These are phyloP conservation scores for Nothoprocta perdicaria DNA, from an alignment of 2,113 vertebrate genomes.

Conservation along the genomic window DNA sequence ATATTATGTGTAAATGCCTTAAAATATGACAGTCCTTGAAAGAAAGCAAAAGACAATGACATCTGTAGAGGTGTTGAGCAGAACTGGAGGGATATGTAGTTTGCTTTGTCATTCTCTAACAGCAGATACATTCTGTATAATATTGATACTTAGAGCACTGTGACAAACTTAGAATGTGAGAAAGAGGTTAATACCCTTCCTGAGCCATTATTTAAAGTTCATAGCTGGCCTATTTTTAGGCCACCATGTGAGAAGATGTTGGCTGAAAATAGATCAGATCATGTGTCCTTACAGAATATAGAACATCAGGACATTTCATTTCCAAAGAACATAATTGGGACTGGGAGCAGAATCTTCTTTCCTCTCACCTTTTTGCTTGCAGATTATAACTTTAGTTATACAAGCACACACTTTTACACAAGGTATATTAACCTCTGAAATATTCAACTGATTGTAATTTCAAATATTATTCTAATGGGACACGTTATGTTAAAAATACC, in stretches of 20 bases:
- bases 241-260: constrained; percentile 74
- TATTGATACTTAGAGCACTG: constrained; percentile 57
- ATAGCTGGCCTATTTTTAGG: constrained; percentile 80
- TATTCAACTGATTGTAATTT: not conserved
- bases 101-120: constrained; percentile 36
- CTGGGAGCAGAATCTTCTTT: constrained; percentile 60
- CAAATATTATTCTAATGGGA: not conserved
- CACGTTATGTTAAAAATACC: not conserved
- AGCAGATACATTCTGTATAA: constrained; percentile 18
- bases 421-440: not conserved
- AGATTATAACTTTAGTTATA: constrained; percentile 25
- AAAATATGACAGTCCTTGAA: not conserved
- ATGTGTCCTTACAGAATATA: constrained; percentile 78
- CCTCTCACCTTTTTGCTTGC: constrained; percentile 69
- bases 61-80: not conserved
- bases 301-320: constrained; percentile 77
- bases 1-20: not conserved
- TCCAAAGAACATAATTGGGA: constrained; percentile 71
- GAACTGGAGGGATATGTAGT: not conserved
- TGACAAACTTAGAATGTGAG: constrained; percentile 69
- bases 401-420: not conserved
- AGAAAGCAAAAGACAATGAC: not conserved
- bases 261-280: constrained; percentile 81
- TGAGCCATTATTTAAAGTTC: constrained; percentile 81
- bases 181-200: constrained; percentile 79